These are phyloP conservation scores for Bombylius discolor DNA, from an alignment of 2,888 invertebrate species.

Conservation along the genomic window DNA sequence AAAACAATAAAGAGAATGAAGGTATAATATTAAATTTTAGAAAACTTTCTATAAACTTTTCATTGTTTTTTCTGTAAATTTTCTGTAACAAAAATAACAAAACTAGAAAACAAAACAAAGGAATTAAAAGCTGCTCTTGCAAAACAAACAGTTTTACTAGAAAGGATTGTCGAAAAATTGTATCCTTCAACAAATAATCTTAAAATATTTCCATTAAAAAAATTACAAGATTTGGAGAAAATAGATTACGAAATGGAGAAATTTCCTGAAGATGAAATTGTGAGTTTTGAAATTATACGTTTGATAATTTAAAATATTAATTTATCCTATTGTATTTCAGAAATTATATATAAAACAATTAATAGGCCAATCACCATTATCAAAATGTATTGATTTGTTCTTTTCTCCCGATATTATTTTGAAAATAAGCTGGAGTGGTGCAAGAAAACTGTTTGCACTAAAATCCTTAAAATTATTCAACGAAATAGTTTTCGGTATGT, in stretches of 20 bases:
- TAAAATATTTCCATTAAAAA: background rate
- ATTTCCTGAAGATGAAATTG: background rate
- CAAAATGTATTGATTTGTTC: background rate
- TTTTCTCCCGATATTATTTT: background rate
- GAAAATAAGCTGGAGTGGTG: background rate
- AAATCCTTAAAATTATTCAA: background rate
- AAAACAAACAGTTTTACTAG: background rate
- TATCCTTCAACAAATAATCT: background rate
- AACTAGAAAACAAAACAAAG: background rate
- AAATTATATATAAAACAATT: background rate
- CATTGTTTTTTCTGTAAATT: too few relatives aligned
- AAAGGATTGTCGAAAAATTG: background rate
- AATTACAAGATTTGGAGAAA: background rate
- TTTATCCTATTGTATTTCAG: background rate
- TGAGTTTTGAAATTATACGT: too few relatives aligned
- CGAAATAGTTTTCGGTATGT: background rate
- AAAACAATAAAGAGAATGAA: too few relatives aligned
- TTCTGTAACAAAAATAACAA: accelerated
- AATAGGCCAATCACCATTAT: background rate
- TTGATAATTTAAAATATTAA: background rate
- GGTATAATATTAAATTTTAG: too few relatives aligned
- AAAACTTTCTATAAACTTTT: too few relatives aligned
- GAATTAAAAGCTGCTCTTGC: background rate
- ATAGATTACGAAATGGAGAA: background rate
- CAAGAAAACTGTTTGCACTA: background rate